Evolutionary conservation across 2,113 vertebrate genomes (phyloP), one percentile per base, ranked within the genome.

Genomic region (Catharus minimus): DNA sequence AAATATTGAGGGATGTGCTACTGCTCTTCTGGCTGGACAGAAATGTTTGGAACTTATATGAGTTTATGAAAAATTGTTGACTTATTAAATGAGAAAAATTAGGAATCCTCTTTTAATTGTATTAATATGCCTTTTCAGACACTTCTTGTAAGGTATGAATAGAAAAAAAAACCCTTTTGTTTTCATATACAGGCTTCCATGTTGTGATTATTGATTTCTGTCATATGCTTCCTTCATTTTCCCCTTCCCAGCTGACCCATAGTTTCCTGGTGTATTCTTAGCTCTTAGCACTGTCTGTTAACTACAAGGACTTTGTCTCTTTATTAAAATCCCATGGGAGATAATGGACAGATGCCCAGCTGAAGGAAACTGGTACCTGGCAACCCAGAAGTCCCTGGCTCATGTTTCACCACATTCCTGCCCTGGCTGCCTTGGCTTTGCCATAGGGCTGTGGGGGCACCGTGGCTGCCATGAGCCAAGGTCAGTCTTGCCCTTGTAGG

Each of bases 391-490:
- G 72, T 22, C 9, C 33, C 1, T 0, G 9, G 46, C 15, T 4
- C 1, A 0, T 44, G 27, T 67, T 69, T 69, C 18, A 10, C 30
- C 0, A 0, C 26, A 0, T 20, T 28, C 30, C 38, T 3, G 2
- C 12, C 30, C 49, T 10, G 41, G 16, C 56, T 62, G 30, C 30
- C 20, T 32, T 52, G 66, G 43, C 46, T 53, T 57, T 80, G 49
- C 77, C 2, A 0, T 22, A 1, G 1, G 8, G 43, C 3, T n/a
- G 21, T 22, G 32, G 18, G 50, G 58, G 46, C 50, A 4, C 65
- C 0, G 1, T 65, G 47, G 52, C 76, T 61, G 30, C 72, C 7
- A 0, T 15, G 46, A 30, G 20, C 75, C 0, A 0, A n/a, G 20
- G 5, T 32, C 52, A 39, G 32, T 41, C 38, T 33, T 61, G 75